Evolutionary conservation across 2,797 vertebrate species (phyloP).

Genomic region (Odontamblyopus lacepedii): DNA sequence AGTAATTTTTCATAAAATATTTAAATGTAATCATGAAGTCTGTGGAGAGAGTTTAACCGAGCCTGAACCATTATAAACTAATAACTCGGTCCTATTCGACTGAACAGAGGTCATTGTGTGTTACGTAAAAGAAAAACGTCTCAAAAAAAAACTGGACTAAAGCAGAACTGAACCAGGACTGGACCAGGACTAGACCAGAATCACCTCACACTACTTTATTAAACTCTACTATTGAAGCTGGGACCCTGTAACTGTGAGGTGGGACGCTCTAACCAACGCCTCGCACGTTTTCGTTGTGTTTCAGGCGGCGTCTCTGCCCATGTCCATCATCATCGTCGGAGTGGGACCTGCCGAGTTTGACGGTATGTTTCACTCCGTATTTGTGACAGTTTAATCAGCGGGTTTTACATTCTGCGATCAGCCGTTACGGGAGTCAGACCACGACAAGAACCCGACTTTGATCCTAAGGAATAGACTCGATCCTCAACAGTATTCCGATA

Average conservation of each 20-base stretch:
- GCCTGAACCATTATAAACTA: not conserved
- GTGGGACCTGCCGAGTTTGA: slow-evolving; percentile 98
- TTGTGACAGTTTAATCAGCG: too few relatives aligned
- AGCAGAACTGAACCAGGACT: too few relatives aligned
- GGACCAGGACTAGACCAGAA: not conserved
- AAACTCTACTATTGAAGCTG: too few relatives aligned
- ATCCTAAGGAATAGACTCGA: too few relatives aligned
- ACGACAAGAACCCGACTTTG: too few relatives aligned
- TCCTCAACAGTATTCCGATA: too few relatives aligned
- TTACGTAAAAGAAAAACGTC: too few relatives aligned
- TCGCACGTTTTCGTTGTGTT: slow-evolving; percentile 24
- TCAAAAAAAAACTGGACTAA: too few relatives aligned
- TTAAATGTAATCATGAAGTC: too few relatives aligned
- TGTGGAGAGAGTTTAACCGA: not conserved
- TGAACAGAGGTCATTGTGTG: too few relatives aligned
- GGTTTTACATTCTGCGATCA: too few relatives aligned
- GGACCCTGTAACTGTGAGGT: not conserved
- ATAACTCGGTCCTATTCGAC: not conserved
- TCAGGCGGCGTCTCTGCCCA: slow-evolving; percentile 89
- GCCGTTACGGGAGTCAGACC: too few relatives aligned
- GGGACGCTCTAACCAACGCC: not conserved
- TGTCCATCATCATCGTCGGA: slow-evolving; percentile 98
- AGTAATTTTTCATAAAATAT: not conserved
- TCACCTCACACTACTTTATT: not conserved
- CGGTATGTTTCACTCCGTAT: slow-evolving; percentile 73